Base-by-base conservation (phyloP, 1,140 invertebrate genomes). In the Sarcophaga peregrina region DNA sequence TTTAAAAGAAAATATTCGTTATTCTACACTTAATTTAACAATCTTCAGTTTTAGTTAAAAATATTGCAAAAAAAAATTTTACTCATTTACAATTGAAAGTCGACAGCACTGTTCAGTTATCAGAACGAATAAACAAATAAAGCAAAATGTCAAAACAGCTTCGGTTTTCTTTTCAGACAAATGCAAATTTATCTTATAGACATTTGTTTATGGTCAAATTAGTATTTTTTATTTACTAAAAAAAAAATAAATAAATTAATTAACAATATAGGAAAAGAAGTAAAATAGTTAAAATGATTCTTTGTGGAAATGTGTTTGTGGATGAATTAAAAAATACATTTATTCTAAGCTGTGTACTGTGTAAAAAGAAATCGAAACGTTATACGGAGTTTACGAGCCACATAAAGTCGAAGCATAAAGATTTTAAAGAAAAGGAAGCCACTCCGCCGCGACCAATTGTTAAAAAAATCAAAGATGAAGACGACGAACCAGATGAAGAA, bases 221-320 rank as follows among this genome's bases (percentile, higher is more conserved):
- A 4, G 20, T 37, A 45, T 81, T 58, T 52, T 58, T 20, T 45
- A 25, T 52, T 45, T 17, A 46, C 25, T 46, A 45, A 62, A 45
- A 3, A 5, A 48, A 80, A 80, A 58, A n/a, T n/a, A 47, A 81
- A 72, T n/a, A 37, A 37, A 37, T 37, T 2, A 4, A 37, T 37
- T 37, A 37, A 37, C 4, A 37, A 37, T 37, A 37, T 37, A 37
- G 1, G 4, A 37, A 37, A 37, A 37, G 25, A 37, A 37, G 25
- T 37, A 37, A 37, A 37, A 1, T 37, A 37, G 1, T 37, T 81
- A 73, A 20, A 82, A 75, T 62, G 52, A 82, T 58, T 45, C 54
- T 74, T n/a, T 62, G 75, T 37, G 37, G 72, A 82, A 82, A 76
- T 47, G n/a, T 80, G 9, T 83, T 47, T 17, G 11, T 83, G 48